These are phyloP conservation scores for Autographa gamma DNA, from an alignment of 2,888 invertebrate genomes.

Conservation along the genomic window DNA sequence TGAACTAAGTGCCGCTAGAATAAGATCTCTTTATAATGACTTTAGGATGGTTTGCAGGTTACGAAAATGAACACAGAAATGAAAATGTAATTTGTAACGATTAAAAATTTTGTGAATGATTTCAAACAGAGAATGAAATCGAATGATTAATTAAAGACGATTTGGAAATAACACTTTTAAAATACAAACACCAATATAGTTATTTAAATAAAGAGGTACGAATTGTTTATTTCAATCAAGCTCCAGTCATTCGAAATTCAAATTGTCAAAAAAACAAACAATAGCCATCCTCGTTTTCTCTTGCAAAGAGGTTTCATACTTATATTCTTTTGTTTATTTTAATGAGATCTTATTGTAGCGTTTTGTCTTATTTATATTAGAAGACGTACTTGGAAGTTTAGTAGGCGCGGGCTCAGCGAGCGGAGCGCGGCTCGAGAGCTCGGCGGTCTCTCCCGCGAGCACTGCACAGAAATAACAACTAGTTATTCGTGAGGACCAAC, in stretches of 20 bases:
- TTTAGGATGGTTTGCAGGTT: neutral
- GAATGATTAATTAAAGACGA: too few species aligned
- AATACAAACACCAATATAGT: too few species aligned
- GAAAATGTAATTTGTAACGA: neutral
- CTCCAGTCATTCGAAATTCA: neutral
- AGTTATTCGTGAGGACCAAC: constrained; percentile 64
- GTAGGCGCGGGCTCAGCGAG: constrained; percentile 89
- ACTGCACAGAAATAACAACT: constrained; percentile 87
- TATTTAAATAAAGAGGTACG: too few species aligned
- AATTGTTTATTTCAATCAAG: neutral
- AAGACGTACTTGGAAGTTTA: constrained; percentile 90
- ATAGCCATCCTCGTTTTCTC: neutral
- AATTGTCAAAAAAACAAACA: neutral
- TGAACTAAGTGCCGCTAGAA: constrained; percentile 67
- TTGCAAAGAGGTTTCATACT: neutral
- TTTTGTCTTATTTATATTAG: constrained; percentile 61
- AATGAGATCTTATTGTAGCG: constrained; percentile 81
- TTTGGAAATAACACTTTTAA: too few species aligned
- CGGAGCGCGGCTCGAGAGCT: constrained; percentile 85
- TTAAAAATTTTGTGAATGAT: neutral
- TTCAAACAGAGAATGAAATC: neutral
- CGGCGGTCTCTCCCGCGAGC: constrained; percentile 82
- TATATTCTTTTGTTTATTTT: constrained; percentile 15
- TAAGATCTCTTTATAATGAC: constrained; percentile 75
- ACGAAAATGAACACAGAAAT: neutral